Evolutionary conservation across 2,113 vertebrate species (phyloP), one percentile per base, ranked within the genome.

Genomic region (Tupaia tana): DNA sequence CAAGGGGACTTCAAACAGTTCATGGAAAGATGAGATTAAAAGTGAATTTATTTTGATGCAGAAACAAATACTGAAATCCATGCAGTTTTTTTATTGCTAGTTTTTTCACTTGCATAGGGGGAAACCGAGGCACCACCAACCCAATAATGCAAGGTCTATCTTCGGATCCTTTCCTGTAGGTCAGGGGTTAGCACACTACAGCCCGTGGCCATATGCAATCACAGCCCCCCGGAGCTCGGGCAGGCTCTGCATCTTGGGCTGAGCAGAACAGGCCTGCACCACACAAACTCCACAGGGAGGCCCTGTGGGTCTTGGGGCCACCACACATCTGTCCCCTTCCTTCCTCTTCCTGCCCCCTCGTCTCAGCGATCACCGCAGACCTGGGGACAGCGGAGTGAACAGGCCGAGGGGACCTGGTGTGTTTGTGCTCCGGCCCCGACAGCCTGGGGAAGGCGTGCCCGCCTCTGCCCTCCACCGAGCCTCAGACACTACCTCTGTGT

Each of bases 241-340:
- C 82, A 59, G 73, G 18, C 16, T 9, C n/a, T 7, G 10, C 7
- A 4, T 52, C 43, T 34, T 0, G 34, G 54, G 73, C 64, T 16
- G 25, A 56, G 69, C 0, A 0, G 25, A 24, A 52, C 54, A n/a
- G 27, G 43, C 79, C 66, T 11, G 1, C 2, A 10, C 3, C 0
- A 10, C 64, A 14, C 66, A 29, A 31, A 58, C 64, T 14, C 19
- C 7, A 1, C 20, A 1, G 18, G 61, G 69, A 74, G n/a, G 52
- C 66, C 20, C 31, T 2, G 3, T 70, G 12, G 14, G 12, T 10
- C n/a, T 43, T 4, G 12, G 29, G 52, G 9, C 10, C 70, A 10
- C 27, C 5, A 7, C n/a, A 20, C 0, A 0, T 64, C 75, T 10
- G 0, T 4, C 27, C 43, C 85, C 31, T 15, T 52, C 63, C 82